Conservation (phyloP, 2,113 vertebrate genomes). For the Petromus typicus region DNA sequence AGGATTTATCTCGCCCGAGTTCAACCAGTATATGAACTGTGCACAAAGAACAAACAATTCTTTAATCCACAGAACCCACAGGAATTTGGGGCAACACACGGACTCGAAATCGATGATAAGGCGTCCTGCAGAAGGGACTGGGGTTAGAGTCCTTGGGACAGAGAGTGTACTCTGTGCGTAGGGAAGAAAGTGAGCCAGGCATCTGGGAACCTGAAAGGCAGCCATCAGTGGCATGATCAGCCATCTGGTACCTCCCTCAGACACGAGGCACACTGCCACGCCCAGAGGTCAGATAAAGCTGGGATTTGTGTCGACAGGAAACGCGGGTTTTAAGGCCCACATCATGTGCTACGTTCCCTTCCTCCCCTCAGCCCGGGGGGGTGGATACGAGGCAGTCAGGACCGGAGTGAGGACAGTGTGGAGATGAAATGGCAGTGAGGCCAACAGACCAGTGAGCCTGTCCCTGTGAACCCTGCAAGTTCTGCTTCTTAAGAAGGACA, state of each 20-base stretch:
- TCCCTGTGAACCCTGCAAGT: background rate
- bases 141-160: background rate
- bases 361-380: background rate
- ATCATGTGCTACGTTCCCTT: background rate
- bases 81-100: background rate
- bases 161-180: background rate
- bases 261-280: background rate
- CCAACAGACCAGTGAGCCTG: no score
- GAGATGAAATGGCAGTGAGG: no score
- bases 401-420: background rate
- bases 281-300: background rate
- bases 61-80: background rate
- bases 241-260: background rate
- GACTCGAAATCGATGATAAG: background rate
- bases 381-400: background rate
- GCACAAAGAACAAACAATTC: background rate
- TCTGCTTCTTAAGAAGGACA: background rate
- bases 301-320: background rate
- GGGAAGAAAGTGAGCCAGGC: background rate
- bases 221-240: background rate
- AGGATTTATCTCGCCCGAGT: background rate
- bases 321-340: background rate
- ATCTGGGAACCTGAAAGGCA: background rate
- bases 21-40: background rate
- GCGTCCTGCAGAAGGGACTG: background rate